Conservation (phyloP, 2,888 invertebrate genomes). For the Tetheella fluctuosa region DNA sequence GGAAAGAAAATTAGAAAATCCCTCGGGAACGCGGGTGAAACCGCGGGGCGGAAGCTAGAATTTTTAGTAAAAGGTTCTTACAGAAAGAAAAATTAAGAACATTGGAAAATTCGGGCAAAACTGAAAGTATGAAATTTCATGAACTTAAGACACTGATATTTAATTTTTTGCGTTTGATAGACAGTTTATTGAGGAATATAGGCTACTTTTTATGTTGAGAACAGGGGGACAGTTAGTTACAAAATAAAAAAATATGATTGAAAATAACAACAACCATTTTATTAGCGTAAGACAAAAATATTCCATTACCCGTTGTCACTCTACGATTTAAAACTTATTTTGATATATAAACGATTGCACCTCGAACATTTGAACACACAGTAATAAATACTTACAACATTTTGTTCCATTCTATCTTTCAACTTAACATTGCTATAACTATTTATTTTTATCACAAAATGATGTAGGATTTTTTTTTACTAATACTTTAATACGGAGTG, state of each 20-base stretch:
- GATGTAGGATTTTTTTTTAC: neutral
- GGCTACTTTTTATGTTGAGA: no score
- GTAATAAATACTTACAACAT: neutral
- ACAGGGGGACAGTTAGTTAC: no score
- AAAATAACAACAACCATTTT: constrained; percentile 67
- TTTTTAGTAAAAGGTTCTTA: no score
- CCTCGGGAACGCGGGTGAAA: no score
- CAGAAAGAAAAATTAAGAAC: no score
- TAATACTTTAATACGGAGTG: neutral
- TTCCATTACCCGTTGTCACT: constrained; percentile 62
- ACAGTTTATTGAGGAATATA: no score
- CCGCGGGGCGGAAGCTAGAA: no score
- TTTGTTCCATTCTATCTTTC: neutral
- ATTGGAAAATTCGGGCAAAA: no score
- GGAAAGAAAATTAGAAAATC: no score
- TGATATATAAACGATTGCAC: constrained; percentile 12
- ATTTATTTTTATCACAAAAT: constrained; percentile 13
- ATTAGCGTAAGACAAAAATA: constrained; percentile 58
- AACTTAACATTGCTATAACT: neutral
- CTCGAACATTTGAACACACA: constrained; percentile 12
- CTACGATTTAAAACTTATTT: constrained; percentile 47
- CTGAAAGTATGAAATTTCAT: no score
- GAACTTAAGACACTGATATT: no score
- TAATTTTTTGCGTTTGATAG: no score
- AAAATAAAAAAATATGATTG: constrained; percentile 16